Percentiles rank a stretch among this genome's conserved stretches.
Conservation (phyloP, 1,140 invertebrate species). For the Zaprionus davidi region DNA sequence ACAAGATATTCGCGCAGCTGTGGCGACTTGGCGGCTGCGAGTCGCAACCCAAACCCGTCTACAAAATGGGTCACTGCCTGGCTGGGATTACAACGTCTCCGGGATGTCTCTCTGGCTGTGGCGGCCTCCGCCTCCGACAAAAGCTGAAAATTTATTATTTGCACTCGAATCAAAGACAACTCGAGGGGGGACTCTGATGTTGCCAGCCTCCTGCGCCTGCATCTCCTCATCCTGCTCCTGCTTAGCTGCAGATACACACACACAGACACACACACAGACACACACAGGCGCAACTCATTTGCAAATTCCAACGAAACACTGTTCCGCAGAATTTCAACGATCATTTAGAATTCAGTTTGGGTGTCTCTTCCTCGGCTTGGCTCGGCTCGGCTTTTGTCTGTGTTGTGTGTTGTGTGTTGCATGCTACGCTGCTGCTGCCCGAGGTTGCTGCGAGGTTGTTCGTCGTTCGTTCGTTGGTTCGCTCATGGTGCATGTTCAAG, state of each 20-base stretch:
- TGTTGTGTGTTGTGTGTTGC: slow-evolving; percentile 56
- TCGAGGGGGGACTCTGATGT: slow-evolving; percentile 1
- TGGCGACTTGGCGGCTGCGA: neutral
- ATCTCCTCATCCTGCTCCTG: neutral
- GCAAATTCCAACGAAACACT: slow-evolving; percentile 84
- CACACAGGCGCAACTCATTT: slow-evolving; percentile 77
- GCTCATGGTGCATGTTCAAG: slow-evolving; percentile 72
- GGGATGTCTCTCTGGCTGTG: slow-evolving; percentile 64
- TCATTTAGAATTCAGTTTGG: slow-evolving; percentile 83
- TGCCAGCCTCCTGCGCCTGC: slow-evolving; percentile 5
- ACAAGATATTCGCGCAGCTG: slow-evolving; percentile 49
- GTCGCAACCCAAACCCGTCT: slow-evolving; percentile 7
- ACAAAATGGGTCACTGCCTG: slow-evolving; percentile 68
- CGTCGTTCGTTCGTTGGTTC: slow-evolving; percentile 35
- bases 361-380: slow-evolving; percentile 44
- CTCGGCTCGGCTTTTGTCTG: slow-evolving; percentile 39
- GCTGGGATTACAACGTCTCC: slow-evolving; percentile 74
- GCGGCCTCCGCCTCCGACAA: slow-evolving; percentile 29
- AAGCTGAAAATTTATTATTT: slow-evolving; percentile 78
- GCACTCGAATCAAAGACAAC: slow-evolving; percentile 70
- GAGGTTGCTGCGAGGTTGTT: slow-evolving; percentile 27
- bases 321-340: slow-evolving; percentile 81
- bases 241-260: neutral
- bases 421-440: slow-evolving; percentile 37
- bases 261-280: neutral